phyloP scores from a whole-genome alignment of 2,797 vertebrate species.

The Glossophaga mutica region DNA sequence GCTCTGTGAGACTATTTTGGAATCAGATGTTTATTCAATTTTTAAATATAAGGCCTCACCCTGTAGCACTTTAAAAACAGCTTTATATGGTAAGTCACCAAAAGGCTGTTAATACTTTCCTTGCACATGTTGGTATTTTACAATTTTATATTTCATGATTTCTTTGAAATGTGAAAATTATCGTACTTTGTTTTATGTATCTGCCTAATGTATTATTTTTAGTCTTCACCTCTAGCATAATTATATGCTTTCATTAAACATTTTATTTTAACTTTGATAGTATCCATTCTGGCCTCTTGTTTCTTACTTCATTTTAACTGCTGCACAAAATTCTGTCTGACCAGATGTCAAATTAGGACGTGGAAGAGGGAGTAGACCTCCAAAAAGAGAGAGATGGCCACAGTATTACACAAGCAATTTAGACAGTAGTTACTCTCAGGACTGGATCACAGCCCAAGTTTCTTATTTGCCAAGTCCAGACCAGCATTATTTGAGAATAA shows the following conservation, averaged over 20 bases:
- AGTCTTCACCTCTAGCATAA: not conserved
- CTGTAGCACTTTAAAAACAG: not conserved
- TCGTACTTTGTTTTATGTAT: not conserved
- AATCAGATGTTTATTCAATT: not conserved
- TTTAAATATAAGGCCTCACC: slow-evolving; percentile 3
- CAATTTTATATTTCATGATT: not conserved
- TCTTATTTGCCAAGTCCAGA: not conserved
- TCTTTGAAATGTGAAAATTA: slow-evolving; percentile 39
- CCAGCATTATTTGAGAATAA: not conserved
- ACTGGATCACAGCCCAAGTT: not conserved
- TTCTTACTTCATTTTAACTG: not conserved
- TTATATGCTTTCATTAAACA: slow-evolving; percentile 54
- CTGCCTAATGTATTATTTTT: not conserved
- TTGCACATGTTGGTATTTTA: not conserved
- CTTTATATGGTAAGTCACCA: not conserved
- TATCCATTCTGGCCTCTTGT: not conserved
- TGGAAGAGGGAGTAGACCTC: not conserved
- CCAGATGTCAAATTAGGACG: not conserved
- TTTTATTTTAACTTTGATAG: not conserved
- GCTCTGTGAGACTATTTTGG: not conserved
- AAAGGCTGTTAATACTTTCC: not conserved
- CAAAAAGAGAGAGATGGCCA: no score
- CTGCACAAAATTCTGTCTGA: not conserved
- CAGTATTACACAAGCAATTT: not conserved
- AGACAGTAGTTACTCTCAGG: not conserved